Evolutionary conservation across 92 coral and sea anemone species (phyloP), one percentile per base, ranked within the genome.

Genomic region (Ricordea florida): DNA sequence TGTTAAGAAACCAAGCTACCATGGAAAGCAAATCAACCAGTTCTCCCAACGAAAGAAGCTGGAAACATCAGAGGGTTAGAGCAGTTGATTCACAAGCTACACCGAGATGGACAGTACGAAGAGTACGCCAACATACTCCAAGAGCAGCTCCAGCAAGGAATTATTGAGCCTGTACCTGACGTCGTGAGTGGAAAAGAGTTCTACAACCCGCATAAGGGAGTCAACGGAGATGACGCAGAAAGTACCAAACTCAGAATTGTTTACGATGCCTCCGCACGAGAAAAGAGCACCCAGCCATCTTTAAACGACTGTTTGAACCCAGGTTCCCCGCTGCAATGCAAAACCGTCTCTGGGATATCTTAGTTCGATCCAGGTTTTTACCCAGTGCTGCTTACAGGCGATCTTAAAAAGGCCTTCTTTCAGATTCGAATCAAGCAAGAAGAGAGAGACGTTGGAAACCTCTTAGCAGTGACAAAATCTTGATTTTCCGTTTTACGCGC

Each of bases 261-360:
- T 56, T 86, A 80, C 15, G 91, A 86, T 43, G 83, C 91, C 23
- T 59, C 85, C 16, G 85, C 85, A 8, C 66, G 80, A 32, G 89
- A 70, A 60, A 79, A 45, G 11, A 79, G 55, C 4, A 72, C 71
- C 22, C 58, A 58, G 47, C 81, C 81, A 60, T 74, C 81, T 20
- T 10, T 74, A 5, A 74, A 60, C 11, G 72, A 74, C 28, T 74
- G 58, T 47, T 59, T 74, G 2, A 1, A 74, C 81, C 69, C 57
- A 45, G 81, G 72, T 14, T 69, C 69, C n/a, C 79, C 70, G 18
- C 69, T 57, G 2, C 80, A 72, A 31, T 57, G 2, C 80, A 72
- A 31, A 72, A 72, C 60, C 59, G 45, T 16, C 69, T 32, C 22
- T 60, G 81, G 71, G 71, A 61, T 33, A 61, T 74, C 51, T 48